Base-by-base conservation (phyloP, 2,113 vertebrate species). In the Spea bombifrons region DNA sequence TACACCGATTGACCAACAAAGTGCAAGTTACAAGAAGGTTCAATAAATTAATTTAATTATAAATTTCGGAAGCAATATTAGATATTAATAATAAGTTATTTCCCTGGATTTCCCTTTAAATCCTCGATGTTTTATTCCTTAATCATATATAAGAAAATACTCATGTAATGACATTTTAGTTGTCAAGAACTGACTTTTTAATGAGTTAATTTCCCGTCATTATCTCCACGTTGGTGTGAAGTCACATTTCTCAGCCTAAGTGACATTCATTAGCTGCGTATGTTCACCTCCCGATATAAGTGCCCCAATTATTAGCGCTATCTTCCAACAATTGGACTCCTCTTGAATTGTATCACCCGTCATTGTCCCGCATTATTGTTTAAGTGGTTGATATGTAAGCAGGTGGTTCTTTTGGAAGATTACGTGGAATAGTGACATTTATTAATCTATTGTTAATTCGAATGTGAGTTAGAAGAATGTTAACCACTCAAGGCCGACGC, bases 331-430 rank as follows among this genome's bases (percentile, higher is more conserved):
- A 50, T 12, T 7, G 63, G 76, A 78, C 70, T 47, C 63, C 63
- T 57, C 77, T 73, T 13, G 63, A 57, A 75, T 76, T 0, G 0
- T 53, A 69, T 57, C 82, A 73, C 77, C 81, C 12, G 0, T 66
- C 1, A 0, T 71, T 1, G 0, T 45, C 46, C 44, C 0, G 7
- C 0, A 5, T 0, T 0, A 67, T 4, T 0, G 0, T 0, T 57
- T 87, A 88, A 89, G 83, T 82, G 84, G 8, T 0, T 0, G 15
- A 85, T 83, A 81, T 63, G 0, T 0, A 88, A 71, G 12, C 86
- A 48, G 8, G 8, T 43, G 46, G 49, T 66, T 73, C 70, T 47
- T 80, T 9, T 15, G 43, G 48, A 2, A 43, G 0, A 61, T 13
- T 4, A 47, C 12, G 13, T 74, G 0, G 0, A 30, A 4, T 57